Percentiles rank a stretch among this genome's conserved stretches.
Conservation (phyloP, 2,113 vertebrate species). For the Tachysurus vachellii region DNA sequence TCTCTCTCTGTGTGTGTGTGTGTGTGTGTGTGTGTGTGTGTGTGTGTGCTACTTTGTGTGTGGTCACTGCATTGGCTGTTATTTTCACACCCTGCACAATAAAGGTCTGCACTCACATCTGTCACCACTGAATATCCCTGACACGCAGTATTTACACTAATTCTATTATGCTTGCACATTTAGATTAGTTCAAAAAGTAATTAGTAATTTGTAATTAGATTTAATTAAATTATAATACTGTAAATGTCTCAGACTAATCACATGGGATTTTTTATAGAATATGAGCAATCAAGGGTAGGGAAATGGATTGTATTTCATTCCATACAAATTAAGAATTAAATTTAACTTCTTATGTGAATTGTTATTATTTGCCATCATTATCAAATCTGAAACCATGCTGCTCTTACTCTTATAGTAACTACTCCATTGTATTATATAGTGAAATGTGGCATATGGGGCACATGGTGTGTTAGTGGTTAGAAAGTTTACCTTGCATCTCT, state of each 20-base stretch:
- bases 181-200: not conserved
- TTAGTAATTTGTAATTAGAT: not conserved
- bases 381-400: not conserved
- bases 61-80: too few species aligned
- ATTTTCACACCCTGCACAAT: too few species aligned
- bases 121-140: too few species aligned
- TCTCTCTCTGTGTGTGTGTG: too few species aligned
- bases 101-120: too few species aligned
- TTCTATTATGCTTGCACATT: not conserved
- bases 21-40: too few species aligned
- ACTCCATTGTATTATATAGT: not conserved
- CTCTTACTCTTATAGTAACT: not conserved
- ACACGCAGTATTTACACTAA: not conserved
- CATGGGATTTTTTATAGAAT: not conserved
- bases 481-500: too few species aligned
- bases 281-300: not conserved
- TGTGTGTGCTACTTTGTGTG: too few species aligned
- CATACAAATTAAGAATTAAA: not conserved
- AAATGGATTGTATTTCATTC: not conserved
- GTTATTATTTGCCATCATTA: not conserved
- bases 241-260: not conserved
- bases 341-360: not conserved
- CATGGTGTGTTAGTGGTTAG: too few species aligned
- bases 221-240: not conserved
- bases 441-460: not conserved